Base-by-base conservation (phyloP, 2,888 invertebrate species). In the Watsonalla binaria region DNA sequence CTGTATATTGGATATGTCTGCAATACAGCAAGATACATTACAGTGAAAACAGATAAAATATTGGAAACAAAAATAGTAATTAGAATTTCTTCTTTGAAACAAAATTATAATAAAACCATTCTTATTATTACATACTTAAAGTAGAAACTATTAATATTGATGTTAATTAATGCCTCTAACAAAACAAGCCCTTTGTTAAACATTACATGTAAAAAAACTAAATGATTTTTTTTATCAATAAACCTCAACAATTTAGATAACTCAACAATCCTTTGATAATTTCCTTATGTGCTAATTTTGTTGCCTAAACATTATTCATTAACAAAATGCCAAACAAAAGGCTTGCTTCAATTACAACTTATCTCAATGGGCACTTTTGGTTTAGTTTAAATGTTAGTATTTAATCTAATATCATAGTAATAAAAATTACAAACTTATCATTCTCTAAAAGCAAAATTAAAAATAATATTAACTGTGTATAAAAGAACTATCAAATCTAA, bases 1-100 rank as follows among this genome's bases (percentile, higher is more conserved):
- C 91, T 91, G 91, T 91, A 91, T 91, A 90, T 88, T 90, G 91
- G 91, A 91, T 91, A 91, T 91, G 91, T 91, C 86, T 91, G 91
- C 88, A 91, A 91, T 90, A 91, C 90, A 91, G 90, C 90, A 87
- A 90, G 86, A 90, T 89, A 89, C 84, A 89, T 84, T 89, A 89
- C 86, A 89, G 86, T 90, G 89, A 89, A 88, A 90, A 90, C 90
- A 90, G 88, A 89, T 89, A 89, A 90, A 90, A 90, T 89, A 89
- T 88, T 82, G 86, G 89, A 89, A 90, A 90, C 90, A 89, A 89
- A 89, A 90, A 89, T 90, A 90, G 84, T 87, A 86, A 88, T 89
- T 88, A 88, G 85, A 88, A 88, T 86, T 88, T 87, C 85, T 87
- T 87, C 83, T 86, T 80, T 85, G 87, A 88, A 89, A 90, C 89